Conservation (phyloP, 2,888 invertebrate species). For the Nymphalis urticae region DNA sequence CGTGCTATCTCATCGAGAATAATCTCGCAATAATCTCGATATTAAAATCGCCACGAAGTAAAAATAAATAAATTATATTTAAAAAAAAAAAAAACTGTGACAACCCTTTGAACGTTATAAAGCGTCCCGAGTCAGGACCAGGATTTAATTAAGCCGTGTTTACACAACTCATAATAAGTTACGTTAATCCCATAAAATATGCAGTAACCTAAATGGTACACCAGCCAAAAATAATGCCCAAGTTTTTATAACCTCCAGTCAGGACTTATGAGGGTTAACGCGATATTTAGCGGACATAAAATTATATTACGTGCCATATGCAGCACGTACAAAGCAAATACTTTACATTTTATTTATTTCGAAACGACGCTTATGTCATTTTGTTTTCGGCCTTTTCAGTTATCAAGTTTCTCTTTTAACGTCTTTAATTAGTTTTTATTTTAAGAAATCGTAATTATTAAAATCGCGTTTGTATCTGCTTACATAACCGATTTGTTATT, state of each 20-base stretch:
- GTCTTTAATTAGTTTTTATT: background rate
- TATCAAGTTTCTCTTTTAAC: background rate
- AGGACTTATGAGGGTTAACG: constrained; percentile 23
- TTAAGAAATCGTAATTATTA: background rate
- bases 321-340: constrained; percentile 35
- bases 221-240: constrained; percentile 34
- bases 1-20: too few relatives aligned
- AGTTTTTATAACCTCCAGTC: constrained; percentile 36
- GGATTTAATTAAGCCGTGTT: constrained; percentile 16
- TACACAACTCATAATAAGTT: constrained; percentile 22
- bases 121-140: background rate
- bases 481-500: too few relatives aligned
- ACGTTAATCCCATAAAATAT: constrained; percentile 32
- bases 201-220: constrained; percentile 9
- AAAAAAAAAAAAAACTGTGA: too few relatives aligned
- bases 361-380: constrained; percentile 18
- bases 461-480: too few relatives aligned
- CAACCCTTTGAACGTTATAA: too few relatives aligned
- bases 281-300: constrained; percentile 29
- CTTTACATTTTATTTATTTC: constrained; percentile 19
- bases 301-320: constrained; percentile 37
- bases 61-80: too few relatives aligned
- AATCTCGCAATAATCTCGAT: too few relatives aligned
- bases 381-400: constrained; percentile 1
- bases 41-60: too few relatives aligned